phyloP scores from a whole-genome alignment of 2,888 invertebrate species.

The Chymomyza procnemis region DNA sequence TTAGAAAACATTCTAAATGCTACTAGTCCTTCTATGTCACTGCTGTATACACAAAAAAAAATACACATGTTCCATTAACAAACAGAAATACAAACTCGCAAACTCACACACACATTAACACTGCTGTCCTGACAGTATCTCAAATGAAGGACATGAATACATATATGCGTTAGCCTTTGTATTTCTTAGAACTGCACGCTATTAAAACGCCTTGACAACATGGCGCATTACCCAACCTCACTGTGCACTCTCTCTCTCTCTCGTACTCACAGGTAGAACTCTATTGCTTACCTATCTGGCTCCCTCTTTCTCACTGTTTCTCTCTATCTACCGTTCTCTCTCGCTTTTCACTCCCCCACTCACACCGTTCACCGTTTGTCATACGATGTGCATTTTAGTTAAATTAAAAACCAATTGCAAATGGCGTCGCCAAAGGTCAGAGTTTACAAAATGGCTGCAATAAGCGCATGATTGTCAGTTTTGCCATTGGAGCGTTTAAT shows the following conservation, averaged over 20 bases:
- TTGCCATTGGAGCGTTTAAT: neutral
- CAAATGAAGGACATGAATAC: neutral
- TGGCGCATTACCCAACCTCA: neutral
- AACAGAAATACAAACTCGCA: no score
- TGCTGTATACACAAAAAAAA: no score
- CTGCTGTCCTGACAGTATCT: no score
- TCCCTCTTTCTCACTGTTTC: no score
- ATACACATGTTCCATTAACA: no score
- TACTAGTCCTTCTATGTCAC: no score
- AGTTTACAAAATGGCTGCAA: constrained; percentile 17
- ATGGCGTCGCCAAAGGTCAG: constrained; percentile 35
- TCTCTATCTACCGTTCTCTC: neutral
- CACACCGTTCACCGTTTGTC: constrained; percentile 11
- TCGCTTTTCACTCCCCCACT: neutral
- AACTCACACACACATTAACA: no score
- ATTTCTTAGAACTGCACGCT: neutral
- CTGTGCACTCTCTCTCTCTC: neutral
- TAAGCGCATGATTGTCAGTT: neutral
- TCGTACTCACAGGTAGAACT: no score
- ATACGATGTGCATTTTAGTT: constrained; percentile 62
- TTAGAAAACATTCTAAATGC: no score
- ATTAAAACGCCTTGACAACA: neutral
- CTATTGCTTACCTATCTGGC: no score
- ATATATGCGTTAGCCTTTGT: neutral
- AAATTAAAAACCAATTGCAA: constrained; percentile 68